Conservation (phyloP, 2,113 vertebrate genomes). For the Otocyon megalotis region DNA sequence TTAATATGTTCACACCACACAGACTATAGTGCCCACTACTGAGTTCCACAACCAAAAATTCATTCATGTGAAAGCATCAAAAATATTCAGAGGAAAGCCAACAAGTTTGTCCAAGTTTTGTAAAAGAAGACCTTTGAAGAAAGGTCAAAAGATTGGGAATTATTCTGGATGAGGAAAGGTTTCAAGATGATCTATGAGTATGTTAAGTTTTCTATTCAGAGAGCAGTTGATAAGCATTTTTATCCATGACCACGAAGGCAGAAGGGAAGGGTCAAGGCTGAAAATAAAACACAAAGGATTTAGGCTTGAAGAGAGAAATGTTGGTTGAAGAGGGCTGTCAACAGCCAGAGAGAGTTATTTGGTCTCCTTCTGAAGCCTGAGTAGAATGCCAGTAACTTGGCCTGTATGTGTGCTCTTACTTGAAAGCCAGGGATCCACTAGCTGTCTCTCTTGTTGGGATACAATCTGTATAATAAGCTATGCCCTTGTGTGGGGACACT, state of each 20-base stretch:
- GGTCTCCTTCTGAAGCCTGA: not conserved
- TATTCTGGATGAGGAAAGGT: constrained; percentile 49
- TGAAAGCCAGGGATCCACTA: not conserved
- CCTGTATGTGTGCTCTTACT: not conserved
- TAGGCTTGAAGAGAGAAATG: not conserved
- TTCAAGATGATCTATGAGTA: constrained; percentile 55
- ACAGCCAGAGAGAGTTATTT: not conserved
- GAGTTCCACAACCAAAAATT: not conserved
- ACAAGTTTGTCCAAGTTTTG: constrained; percentile 53
- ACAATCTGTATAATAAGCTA: not conserved
- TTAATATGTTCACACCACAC: not conserved
- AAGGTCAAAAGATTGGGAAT: constrained; percentile 56
- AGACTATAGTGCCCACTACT: not conserved
- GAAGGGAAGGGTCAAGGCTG: not conserved
- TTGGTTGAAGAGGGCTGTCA: not conserved
- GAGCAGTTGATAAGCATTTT: constrained; percentile 34
- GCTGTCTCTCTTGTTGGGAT: not conserved
- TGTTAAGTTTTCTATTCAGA: constrained; percentile 62
- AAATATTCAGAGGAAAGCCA: constrained; percentile 50
- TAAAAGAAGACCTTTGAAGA: constrained; percentile 46
- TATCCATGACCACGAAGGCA: not conserved
- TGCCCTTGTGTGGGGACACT: not conserved
- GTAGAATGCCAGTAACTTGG: not conserved
- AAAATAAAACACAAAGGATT: constrained; percentile 48
- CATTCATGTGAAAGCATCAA: not conserved